Evolutionary conservation across 2,797 vertebrate genomes (phyloP).

Genomic region (Linurgus olivaceus): DNA sequence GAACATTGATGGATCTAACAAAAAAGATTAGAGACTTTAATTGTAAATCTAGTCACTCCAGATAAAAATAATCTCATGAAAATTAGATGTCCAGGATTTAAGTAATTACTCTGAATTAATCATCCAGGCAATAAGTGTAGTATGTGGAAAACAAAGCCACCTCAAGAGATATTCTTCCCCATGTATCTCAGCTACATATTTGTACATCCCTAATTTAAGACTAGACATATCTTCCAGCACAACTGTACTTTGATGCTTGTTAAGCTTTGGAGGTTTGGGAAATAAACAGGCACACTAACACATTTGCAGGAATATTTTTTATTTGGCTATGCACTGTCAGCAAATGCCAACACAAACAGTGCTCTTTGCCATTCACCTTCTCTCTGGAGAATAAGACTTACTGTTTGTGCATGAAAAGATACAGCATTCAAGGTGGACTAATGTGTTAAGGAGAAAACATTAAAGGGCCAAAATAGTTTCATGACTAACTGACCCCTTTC

Average conservation of each 20-base stretch:
- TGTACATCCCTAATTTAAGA: background rate
- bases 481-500: background rate
- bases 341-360: background rate
- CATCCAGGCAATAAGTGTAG: background rate
- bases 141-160: background rate
- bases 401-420: background rate
- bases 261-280: background rate
- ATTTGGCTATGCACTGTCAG: background rate
- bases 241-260: background rate
- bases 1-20: background rate
- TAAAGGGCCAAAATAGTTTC: background rate
- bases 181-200: background rate
- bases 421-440: background rate
- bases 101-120: background rate
- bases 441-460: background rate
- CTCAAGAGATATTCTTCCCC: background rate
- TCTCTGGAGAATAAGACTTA: background rate
- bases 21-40: background rate
- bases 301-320: background rate
- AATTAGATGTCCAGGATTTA: background rate
- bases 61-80: background rate
- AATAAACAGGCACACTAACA: background rate
- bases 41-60: background rate
- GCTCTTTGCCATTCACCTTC: background rate
- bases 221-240: background rate